These are phyloP conservation scores for Trypoxylus dichotomus DNA, from an alignment of 1,140 invertebrate genomes.

Conservation along the genomic window DNA sequence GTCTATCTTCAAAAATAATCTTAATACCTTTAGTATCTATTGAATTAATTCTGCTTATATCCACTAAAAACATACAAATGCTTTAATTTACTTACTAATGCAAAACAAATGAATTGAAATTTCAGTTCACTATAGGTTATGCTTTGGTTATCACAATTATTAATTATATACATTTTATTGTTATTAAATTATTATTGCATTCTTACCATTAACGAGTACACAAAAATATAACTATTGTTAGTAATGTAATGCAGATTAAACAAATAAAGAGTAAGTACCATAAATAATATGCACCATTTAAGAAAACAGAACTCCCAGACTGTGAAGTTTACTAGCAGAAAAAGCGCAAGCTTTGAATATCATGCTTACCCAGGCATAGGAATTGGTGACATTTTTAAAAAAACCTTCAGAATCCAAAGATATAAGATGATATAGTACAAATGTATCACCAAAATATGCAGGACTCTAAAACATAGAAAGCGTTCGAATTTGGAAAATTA, in stretches of 20 bases:
- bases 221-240: background rate
- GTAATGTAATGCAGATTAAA: background rate
- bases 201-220: background rate
- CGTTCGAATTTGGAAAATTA: background rate
- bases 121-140: background rate
- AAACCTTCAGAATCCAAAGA: conserved; percentile 6
- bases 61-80: background rate
- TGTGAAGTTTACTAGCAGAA: background rate
- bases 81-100: background rate
- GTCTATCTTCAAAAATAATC: too few relatives aligned
- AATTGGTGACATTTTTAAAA: conserved; percentile 31
- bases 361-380: conserved; percentile 32
- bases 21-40: too few relatives aligned
- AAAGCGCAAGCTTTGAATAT: background rate
- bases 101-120: background rate
- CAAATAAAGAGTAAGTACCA: background rate
- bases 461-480: background rate
- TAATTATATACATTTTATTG: background rate
- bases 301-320: background rate
- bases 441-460: background rate
- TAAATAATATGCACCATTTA: background rate
- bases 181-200: background rate
- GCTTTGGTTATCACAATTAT: background rate
- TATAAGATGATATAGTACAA: background rate
- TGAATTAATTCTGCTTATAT: too few relatives aligned